A percentile compares a stretch with the other conserved stretches of the same genome.
These are phyloP conservation scores for Xanthia togata DNA, from an alignment of 2,888 invertebrate genomes.

Conservation along the genomic window DNA sequence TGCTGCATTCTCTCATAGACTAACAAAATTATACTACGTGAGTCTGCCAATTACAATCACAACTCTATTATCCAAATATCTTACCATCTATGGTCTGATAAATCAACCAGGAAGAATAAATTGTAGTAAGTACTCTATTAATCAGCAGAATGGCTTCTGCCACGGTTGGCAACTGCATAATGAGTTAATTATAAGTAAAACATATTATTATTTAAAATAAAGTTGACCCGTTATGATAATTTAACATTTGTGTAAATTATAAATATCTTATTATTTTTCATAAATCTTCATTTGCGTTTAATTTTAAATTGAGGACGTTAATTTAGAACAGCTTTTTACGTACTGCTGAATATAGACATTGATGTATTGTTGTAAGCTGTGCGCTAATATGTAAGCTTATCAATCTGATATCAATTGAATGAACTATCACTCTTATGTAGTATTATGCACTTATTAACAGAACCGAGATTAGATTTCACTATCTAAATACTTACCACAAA, in stretches of 20 bases:
- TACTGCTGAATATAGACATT: background rate
- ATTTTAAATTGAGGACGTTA: conserved; percentile 14
- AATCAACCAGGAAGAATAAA: conserved; percentile 18
- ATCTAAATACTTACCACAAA: conserved; percentile 27
- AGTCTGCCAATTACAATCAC: background rate
- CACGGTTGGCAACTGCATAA: conserved; percentile 10
- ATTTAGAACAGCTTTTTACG: background rate
- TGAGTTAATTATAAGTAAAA: conserved; percentile 23
- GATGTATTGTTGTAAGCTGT: background rate
- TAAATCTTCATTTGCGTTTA: conserved; percentile 20
- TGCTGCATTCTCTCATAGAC: conserved; percentile 13
- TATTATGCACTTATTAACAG: conserved; percentile 53
- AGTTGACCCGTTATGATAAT: conserved; percentile 43
- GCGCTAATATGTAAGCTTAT: conserved; percentile 34
- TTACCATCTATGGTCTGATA: conserved; percentile 7
- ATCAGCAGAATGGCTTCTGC: conserved; percentile 26
- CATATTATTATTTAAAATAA: conserved; percentile 5
- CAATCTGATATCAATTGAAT: conserved; percentile 46
- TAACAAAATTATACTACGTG: background rate
- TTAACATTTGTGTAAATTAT: conserved; percentile 48
- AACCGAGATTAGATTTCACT: conserved; percentile 57
- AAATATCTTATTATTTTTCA: conserved; percentile 18
- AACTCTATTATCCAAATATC: conserved; percentile 4
- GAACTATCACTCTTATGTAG: conserved; percentile 47
- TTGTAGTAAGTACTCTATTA: conserved; percentile 8